A percentile compares a stretch with the other conserved stretches of the same genome.
phyloP scores from a whole-genome alignment of 2,888 invertebrate genomes.

The Hemicrepidius hirtus region DNA sequence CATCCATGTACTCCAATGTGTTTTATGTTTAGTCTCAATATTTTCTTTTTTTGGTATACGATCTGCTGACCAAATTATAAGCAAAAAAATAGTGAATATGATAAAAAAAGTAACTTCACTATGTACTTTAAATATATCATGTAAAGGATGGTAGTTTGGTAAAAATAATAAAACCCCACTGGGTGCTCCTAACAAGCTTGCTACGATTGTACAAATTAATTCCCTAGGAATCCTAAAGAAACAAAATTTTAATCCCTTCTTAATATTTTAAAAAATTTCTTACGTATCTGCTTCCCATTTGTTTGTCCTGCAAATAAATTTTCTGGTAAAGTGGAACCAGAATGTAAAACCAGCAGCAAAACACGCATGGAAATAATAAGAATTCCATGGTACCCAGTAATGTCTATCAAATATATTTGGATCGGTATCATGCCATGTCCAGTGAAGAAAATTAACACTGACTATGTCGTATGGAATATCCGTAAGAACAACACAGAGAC shows the following conservation, averaged over 20 bases:
- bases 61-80: slow-evolving; percentile 78
- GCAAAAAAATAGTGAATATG: slow-evolving; percentile 77
- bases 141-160: slow-evolving; percentile 85
- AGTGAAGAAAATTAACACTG: slow-evolving; percentile 85
- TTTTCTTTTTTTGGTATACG: slow-evolving; percentile 68
- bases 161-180: slow-evolving; percentile 83
- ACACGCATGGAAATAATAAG: slow-evolving; percentile 87
- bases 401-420: slow-evolving; percentile 82
- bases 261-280: slow-evolving; percentile 28
- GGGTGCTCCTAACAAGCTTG: slow-evolving; percentile 81
- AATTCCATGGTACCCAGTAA: slow-evolving; percentile 90
- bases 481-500: slow-evolving; percentile 81
- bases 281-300: slow-evolving; percentile 78
- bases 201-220: slow-evolving; percentile 74
- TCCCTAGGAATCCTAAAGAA: slow-evolving; percentile 75
- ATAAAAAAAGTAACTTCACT: slow-evolving; percentile 83
- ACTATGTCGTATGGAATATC: slow-evolving; percentile 89
- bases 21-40: slow-evolving; percentile 51
- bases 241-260: slow-evolving; percentile 38
- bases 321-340: slow-evolving; percentile 78
- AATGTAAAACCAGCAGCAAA: slow-evolving; percentile 84
- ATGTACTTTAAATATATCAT: slow-evolving; percentile 81
- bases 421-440: slow-evolving; percentile 89
- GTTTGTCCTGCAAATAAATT: slow-evolving; percentile 73
- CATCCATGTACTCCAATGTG: slow-evolving; percentile 66